Conservation (phyloP, 2,113 vertebrate species). For the Nothoprocta perdicaria region DNA sequence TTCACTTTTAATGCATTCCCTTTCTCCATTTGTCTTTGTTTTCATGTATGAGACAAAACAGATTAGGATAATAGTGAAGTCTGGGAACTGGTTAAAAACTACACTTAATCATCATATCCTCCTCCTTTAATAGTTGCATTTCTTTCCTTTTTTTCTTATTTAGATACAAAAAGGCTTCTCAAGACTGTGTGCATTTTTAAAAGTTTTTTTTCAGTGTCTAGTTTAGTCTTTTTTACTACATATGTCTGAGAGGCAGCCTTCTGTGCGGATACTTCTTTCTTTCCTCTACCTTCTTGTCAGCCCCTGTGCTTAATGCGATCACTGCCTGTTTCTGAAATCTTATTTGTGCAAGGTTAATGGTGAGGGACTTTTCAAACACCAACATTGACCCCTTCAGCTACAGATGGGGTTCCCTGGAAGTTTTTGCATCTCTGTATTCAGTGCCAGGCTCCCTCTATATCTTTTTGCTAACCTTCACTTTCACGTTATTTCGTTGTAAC, state of each 20-base stretch:
- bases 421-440: not conserved
- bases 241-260: not conserved
- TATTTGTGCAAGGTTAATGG: not conserved
- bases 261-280: not conserved
- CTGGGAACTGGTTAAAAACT: not conserved
- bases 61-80: not conserved
- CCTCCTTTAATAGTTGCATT: not conserved
- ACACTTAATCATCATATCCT: not conserved
- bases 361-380: not conserved
- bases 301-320: not conserved
- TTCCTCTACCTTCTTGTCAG: not conserved
- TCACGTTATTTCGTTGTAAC: not conserved
- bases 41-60: not conserved
- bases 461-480: not conserved
- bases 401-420: fast-evolving
- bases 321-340: not conserved
- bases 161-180: not conserved
- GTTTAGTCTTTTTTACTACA: not conserved
- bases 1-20: not conserved
- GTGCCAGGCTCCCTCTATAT: not conserved
- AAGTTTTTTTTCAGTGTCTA: not conserved
- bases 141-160: not conserved
- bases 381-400: not conserved
- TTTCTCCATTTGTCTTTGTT: not conserved
- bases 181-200: not conserved